Evolutionary conservation across 2,113 vertebrate species (phyloP).

Genomic region (Tupaia tana): DNA sequence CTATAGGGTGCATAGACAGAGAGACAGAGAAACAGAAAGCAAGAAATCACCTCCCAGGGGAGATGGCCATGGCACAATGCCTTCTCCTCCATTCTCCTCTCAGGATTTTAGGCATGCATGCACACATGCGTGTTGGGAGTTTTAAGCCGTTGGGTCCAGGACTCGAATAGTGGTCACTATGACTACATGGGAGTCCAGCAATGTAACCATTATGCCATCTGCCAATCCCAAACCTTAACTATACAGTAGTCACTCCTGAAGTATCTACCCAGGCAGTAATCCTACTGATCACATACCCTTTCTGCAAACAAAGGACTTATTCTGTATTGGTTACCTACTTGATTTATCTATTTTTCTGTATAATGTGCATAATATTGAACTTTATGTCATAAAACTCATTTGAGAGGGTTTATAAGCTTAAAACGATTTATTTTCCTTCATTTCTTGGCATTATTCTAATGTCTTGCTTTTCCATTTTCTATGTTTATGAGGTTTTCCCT

Average conservation of each 20-base stretch:
- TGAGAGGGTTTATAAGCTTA: conserved; percentile 2
- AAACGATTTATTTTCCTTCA: background rate
- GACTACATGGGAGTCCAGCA: too few species aligned
- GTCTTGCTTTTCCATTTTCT: background rate
- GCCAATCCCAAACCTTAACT: background rate
- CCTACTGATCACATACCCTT: background rate
- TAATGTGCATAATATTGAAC: background rate
- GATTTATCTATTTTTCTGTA: background rate
- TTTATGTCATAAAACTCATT: conserved; percentile 33
- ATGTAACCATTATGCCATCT: too few species aligned
- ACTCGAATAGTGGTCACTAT: too few species aligned
- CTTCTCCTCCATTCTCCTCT: too few species aligned
- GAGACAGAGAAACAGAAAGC: too few species aligned
- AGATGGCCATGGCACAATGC: too few species aligned
- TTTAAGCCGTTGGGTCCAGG: too few species aligned
- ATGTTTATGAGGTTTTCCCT: background rate
- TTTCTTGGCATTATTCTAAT: background rate
- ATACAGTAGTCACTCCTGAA: background rate
- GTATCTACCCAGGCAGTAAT: background rate
- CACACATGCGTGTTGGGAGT: too few species aligned
- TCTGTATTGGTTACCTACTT: background rate
- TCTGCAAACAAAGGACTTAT: background rate
- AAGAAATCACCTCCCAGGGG: too few species aligned
- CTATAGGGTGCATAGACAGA: too few species aligned
- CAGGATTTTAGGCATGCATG: too few species aligned